Conservation (phyloP, 2,888 invertebrate genomes). For the Myopa testacea region DNA sequence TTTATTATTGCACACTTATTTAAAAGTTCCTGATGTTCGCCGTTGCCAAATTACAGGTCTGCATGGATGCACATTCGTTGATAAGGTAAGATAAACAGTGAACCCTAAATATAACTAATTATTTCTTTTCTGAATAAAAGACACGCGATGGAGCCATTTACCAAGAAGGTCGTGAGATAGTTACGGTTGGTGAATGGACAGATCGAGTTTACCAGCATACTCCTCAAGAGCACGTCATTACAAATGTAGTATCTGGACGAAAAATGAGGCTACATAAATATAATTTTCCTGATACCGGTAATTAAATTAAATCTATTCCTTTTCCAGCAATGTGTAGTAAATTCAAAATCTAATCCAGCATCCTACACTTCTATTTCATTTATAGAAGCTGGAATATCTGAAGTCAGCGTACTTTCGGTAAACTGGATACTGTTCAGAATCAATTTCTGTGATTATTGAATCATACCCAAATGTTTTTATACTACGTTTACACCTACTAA, state of each 20-base stretch:
- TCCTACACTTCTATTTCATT: no score
- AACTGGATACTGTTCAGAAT: no score
- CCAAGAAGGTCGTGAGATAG: constrained; percentile 91
- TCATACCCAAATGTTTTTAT: no score
- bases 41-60: constrained; percentile 93
- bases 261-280: constrained; percentile 94
- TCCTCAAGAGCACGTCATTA: constrained; percentile 91
- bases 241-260: constrained; percentile 90
- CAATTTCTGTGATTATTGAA: no score
- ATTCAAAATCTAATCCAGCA: no score
- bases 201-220: constrained; percentile 95
- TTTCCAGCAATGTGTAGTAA: no score
- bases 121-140: constrained; percentile 66
- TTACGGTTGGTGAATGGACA: constrained; percentile 91
- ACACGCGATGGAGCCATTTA: constrained; percentile 87
- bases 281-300: constrained; percentile 93
- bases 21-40: constrained; percentile 94
- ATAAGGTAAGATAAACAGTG: constrained; percentile 75
- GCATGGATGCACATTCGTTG: constrained; percentile 89
- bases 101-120: not conserved
- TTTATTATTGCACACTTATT: constrained; percentile 92
- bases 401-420: no score
- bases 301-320: constrained; percentile 13
- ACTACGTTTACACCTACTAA: no score
- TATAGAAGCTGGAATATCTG: no score